Evolutionary conservation across 1,140 invertebrate genomes (phyloP).

Genomic region (Pinna nobilis): DNA sequence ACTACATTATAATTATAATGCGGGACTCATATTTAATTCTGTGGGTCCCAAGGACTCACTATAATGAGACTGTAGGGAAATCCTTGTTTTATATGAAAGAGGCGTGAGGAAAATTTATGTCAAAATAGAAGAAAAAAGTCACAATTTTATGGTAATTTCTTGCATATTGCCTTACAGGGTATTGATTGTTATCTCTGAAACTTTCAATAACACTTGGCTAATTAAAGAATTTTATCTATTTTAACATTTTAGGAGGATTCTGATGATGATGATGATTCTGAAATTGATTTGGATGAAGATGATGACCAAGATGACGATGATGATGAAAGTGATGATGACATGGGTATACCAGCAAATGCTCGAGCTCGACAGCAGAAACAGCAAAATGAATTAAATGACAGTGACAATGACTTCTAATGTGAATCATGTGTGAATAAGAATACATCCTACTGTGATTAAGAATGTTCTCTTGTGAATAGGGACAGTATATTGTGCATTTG

Average conservation of each 20-base stretch:
- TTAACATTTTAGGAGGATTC: conserved; percentile 55
- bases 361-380: conserved; percentile 47
- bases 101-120: no score
- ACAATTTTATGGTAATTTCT: background rate
- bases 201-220: background rate
- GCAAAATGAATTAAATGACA: conserved; percentile 60
- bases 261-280: conserved; percentile 63
- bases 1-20: no score
- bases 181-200: background rate
- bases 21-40: no score
- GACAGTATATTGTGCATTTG: no score
- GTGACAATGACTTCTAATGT: conserved; percentile 68
- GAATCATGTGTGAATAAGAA: no score
- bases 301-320: conserved; percentile 60
- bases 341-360: conserved; percentile 26
- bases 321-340: conserved; percentile 50
- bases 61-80: no score
- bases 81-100: no score
- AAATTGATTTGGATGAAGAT: conserved; percentile 64
- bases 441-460: no score
- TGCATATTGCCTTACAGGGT: background rate
- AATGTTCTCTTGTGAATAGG: no score
- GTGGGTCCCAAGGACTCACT: no score
- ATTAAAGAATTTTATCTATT: background rate
- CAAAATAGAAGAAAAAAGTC: background rate